Conservation (phyloP, 1,140 invertebrate genomes). For the Gonioctena quinquepunctata region DNA sequence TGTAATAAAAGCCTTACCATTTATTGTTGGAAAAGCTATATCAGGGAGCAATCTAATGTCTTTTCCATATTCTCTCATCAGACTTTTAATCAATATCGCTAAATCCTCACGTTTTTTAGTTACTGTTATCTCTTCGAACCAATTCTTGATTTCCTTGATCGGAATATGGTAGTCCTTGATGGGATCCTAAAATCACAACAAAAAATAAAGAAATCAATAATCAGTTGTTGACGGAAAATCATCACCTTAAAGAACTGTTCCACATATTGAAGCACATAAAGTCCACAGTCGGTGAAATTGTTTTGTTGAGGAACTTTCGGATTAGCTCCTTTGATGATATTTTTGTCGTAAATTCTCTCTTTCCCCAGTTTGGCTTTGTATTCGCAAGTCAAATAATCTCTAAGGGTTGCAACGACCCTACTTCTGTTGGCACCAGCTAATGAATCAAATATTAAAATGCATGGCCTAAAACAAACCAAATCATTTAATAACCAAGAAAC, state of each 20-base stretch:
- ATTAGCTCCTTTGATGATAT: conserved; percentile 79
- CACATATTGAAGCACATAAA: conserved; percentile 94
- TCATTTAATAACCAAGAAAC: no score
- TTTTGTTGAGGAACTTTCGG: conserved; percentile 94
- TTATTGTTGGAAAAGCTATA: conserved; percentile 67
- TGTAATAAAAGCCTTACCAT: conserved; percentile 63
- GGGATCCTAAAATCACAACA: conserved; percentile 64
- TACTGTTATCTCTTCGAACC: conserved; percentile 79
- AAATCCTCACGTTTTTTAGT: conserved; percentile 80
- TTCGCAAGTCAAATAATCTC: conserved; percentile 90
- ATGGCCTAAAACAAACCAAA: conserved; percentile 78
- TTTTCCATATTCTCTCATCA: conserved; percentile 68
- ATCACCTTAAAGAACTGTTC: conserved; percentile 89
- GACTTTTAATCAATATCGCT: conserved; percentile 69
- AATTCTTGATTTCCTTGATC: conserved; percentile 73
- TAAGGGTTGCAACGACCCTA: conserved; percentile 81
- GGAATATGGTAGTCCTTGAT: conserved; percentile 75
- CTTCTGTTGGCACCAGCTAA: conserved; percentile 78
- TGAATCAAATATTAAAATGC: conserved; percentile 95
- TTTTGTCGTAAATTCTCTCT: conserved; percentile 72
- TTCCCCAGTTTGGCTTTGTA: conserved; percentile 76
- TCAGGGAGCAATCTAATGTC: conserved; percentile 64
- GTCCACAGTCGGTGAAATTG: conserved; percentile 95
- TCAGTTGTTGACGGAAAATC: no score
- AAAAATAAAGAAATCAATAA: no score